Percentiles rank a stretch among this genome's conserved stretches.
Evolutionary conservation across 30 jellyfish, hydroid and myxozoan genomes (phyloP).

Genomic region (Chrysaora quinquecirrha): DNA sequence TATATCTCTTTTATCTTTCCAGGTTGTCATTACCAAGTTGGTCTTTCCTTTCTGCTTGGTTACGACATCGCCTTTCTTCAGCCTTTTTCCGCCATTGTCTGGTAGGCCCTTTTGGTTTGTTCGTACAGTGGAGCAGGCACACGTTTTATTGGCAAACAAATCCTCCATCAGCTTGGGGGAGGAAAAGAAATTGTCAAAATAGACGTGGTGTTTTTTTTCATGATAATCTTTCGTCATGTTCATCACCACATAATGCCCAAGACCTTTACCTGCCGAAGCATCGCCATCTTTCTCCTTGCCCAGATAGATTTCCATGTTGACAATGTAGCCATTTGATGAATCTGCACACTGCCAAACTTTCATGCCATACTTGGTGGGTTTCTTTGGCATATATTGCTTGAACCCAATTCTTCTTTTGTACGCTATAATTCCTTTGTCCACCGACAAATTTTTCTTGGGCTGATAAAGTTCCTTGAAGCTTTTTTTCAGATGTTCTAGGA

Average conservation of each 20-base stretch:
- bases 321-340: neutral
- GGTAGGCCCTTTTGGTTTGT: too few relatives aligned
- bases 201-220: neutral
- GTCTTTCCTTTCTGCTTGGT: too few relatives aligned
- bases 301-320: neutral
- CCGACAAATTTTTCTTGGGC: slow-evolving; percentile 17
- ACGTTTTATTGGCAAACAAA: neutral
- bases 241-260: slow-evolving; percentile 13
- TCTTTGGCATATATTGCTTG: slow-evolving; percentile 29
- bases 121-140: too few relatives aligned
- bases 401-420: neutral
- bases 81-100: too few relatives aligned
- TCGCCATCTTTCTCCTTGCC: slow-evolving; percentile 10
- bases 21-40: slow-evolving; percentile 16
- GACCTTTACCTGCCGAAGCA: neutral
- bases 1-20: too few relatives aligned
- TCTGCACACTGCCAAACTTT: neutral
- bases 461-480: neutral
- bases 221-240: neutral
- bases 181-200: neutral
- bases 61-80: too few relatives aligned
- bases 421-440: slow-evolving; percentile 7
- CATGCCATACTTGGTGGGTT: slow-evolving; percentile 8
- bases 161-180: neutral
- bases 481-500: slow-evolving; percentile 3